Evolutionary conservation across 2,113 vertebrate genomes (phyloP), one percentile per base, ranked within the genome.

Genomic region (Eleginops maclovinus): DNA sequence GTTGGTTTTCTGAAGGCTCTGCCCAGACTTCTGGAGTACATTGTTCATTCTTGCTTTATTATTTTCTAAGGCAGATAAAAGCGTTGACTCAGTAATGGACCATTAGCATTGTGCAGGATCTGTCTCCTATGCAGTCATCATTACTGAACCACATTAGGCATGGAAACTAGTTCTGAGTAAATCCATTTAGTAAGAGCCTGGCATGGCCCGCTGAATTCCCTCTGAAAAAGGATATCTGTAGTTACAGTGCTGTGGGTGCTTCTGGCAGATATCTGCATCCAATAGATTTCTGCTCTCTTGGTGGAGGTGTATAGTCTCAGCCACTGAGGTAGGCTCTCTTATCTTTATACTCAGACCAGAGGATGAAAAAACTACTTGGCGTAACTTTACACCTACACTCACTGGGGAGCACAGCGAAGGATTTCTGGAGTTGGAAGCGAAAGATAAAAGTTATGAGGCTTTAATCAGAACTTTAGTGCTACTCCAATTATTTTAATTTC

Each of bases 91-190:
- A 24, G 72, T 88, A 89, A 92, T 86, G 72, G 84, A 60, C 87
- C 85, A 87, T 82, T 89, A 86, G 80, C 75, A 69, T 82, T 73
- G 73, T 66, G 72, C 79, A 69, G 71, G 72, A 76, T 76, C 74
- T 58, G 64, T 72, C 79, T 87, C 66, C 67, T 47, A 62, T 22
- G 66, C 63, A 13, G 53, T 41, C 62, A 4, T 83, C 73, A 79
- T 83, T 87, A 73, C 68, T 10, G n/a, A 82, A 80, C 61, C 56
- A 55, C 83, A 77, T 88, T 88, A 87, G 81, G 85, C 82, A 72
- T 67, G 63, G 77, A 88, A 78, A 72, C 75, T 51, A 62, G 55
- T 22, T 31, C 63, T 74, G 69, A 75, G 46, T 63, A 85, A 82
- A 82, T 79, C 62, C 60, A 78, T 84, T 82, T 73, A 60, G 31